phyloP scores from a whole-genome alignment of 1,140 invertebrate genomes.

The Drosophila paulistorum region DNA sequence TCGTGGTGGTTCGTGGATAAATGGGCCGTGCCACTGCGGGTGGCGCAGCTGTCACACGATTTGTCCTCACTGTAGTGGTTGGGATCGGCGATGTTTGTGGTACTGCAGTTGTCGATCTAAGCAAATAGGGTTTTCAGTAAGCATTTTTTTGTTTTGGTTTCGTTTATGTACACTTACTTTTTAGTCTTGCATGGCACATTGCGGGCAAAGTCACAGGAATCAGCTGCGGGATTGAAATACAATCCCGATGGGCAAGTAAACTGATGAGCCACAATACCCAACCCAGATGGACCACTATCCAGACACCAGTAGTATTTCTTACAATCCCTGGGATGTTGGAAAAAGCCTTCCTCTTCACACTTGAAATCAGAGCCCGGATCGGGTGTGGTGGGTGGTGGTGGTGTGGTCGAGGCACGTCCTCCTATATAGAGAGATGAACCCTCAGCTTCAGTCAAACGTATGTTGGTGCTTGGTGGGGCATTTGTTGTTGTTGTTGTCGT shows the following conservation, averaged over 20 bases:
- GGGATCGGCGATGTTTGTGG: constrained; percentile 83
- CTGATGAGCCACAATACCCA: constrained; percentile 95
- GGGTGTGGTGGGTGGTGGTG: constrained; percentile 94
- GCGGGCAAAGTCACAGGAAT: constrained; percentile 95
- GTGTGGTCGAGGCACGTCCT: constrained; percentile 88
- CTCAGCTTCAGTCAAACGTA: constrained; percentile 70
- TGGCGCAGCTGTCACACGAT: constrained; percentile 64
- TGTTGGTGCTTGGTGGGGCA: constrained; percentile 65
- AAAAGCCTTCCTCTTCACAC: constrained; percentile 97
- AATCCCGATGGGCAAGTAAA: constrained; percentile 96
- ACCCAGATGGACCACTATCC: constrained; percentile 93
- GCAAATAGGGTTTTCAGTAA: constrained; percentile 20
- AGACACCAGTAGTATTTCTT: constrained; percentile 98
- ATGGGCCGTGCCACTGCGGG: constrained; percentile 54
- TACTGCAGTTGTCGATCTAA: constrained; percentile 83
- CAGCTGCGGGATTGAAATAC: constrained; percentile 95
- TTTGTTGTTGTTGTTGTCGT: constrained; percentile 50
- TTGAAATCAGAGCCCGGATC: constrained; percentile 95
- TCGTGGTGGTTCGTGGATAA: constrained; percentile 82
- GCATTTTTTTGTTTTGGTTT: no score
- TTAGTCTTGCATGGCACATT: constrained; percentile 90
- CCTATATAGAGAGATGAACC: constrained; percentile 83
- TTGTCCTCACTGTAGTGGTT: constrained; percentile 67
- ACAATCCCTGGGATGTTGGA: constrained; percentile 95
- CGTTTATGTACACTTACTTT: constrained; percentile 83